phyloP scores from a whole-genome alignment of 2,113 vertebrate species.

The Corythaixoides concolor region DNA sequence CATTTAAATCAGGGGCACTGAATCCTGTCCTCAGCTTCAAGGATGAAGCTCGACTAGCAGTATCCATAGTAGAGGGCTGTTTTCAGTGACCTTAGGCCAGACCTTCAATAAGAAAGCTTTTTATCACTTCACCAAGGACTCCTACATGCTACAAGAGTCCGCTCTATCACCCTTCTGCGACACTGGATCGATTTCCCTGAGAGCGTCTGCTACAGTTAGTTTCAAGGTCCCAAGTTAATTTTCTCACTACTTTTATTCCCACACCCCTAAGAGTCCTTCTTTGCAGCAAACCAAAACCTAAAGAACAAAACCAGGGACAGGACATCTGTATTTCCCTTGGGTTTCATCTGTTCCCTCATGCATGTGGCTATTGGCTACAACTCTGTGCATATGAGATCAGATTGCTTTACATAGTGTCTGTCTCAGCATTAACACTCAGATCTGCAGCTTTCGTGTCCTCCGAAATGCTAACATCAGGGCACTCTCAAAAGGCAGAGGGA shows the following conservation, averaged over 20 bases:
- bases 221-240: slow-evolving; percentile 53
- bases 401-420: slow-evolving; percentile 52
- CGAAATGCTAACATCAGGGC: neutral
- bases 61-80: neutral
- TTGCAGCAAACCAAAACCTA: slow-evolving; percentile 11
- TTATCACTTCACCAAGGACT: slow-evolving; percentile 23
- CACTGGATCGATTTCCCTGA: neutral
- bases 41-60: neutral
- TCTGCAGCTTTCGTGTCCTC: neutral
- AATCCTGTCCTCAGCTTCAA: neutral
- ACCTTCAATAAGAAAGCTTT: neutral
- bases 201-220: neutral
- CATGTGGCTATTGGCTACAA: slow-evolving; percentile 58
- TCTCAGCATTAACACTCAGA: slow-evolving; percentile 21
- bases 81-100: neutral
- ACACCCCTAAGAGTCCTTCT: neutral
- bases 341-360: slow-evolving; percentile 63
- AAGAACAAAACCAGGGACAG: slow-evolving; percentile 34
- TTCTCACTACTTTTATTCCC: slow-evolving; percentile 8
- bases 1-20: neutral
- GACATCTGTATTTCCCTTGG: slow-evolving; percentile 55
- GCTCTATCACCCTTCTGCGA: neutral
- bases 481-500: neutral
- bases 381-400: slow-evolving; percentile 54
- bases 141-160: neutral